Base-by-base conservation (phyloP, 2,113 vertebrate species). In the Lasiurus cinereus region DNA sequence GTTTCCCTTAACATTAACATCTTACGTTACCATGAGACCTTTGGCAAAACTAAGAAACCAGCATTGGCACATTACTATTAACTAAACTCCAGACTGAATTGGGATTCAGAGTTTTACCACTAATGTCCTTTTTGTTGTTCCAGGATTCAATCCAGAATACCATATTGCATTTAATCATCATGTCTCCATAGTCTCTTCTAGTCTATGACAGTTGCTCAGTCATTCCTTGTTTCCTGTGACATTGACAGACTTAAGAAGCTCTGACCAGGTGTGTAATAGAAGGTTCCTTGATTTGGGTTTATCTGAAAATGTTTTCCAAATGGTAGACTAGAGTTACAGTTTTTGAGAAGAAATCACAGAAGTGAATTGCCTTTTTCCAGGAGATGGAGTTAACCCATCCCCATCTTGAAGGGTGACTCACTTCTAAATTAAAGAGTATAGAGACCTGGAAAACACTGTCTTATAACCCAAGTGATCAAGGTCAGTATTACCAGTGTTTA, bases 281-380 rank as follows among this genome's bases (percentile, higher is more conserved):
- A 92, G 84, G 16, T n/a, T 52, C 46, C 86, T 66, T 69, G 87
- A 4, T 90, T 89, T 94, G 85, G 13, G 4, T 54, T 90, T 83
- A 78, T 92, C 69, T 74, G 50, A 70, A 86, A 77, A 52, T 94
- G 70, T 92, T 76, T 95, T 88, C 77, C 46, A 96, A 84, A 87
- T 96, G 50, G 21, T 90, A 73, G 14, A 64, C 21, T 80, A 4
- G 16, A 9, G 29, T 36, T 88, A 85, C 13, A 59, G 12, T 59
- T 85, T 86, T 70, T 50, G 46, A 72, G 72, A 80, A 83, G 39
- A 90, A 94, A 79, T 84, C 52, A 72, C 19, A 52, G 70, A 84
- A 29, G 33, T 76, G 67, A 80, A 43, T 8, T 77, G 8, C 24
- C 15, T 9, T 90, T 78, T 79, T 77, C 93, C 62, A 62, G 36